These are phyloP conservation scores for Pristionchus maxplancki DNA, from an alignment of 2,888 invertebrate species.

Conservation along the genomic window DNA sequence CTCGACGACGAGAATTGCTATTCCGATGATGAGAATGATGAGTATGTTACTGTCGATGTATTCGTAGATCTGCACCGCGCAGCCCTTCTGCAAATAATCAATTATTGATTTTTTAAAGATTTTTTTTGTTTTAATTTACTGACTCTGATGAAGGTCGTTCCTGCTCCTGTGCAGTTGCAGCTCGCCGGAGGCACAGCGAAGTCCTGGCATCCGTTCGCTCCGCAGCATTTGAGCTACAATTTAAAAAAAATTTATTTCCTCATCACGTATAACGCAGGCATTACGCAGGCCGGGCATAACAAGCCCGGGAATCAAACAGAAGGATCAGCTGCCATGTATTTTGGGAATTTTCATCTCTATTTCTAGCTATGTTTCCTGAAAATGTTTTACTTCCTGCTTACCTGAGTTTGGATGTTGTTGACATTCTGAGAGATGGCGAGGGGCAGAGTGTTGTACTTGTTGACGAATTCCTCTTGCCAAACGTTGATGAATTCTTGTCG, in stretches of 20 bases:
- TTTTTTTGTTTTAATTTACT: not conserved
- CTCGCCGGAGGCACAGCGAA: constrained; percentile 57
- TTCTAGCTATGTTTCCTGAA: no score
- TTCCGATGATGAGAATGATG: constrained; percentile 60
- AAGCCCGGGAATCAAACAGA: no score
- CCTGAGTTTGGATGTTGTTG: constrained; percentile 62
- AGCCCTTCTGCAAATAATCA: constrained; percentile 59
- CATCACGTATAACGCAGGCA: no score
- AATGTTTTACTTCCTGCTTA: constrained; percentile 51
- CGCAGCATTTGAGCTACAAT: constrained; percentile 60
- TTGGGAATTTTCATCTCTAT: no score
- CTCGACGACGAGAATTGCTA: constrained; percentile 63
- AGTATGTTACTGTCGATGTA: constrained; percentile 58
- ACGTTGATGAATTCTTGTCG: constrained; percentile 55
- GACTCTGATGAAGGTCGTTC: not conserved
- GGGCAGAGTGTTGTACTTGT: constrained; percentile 57
- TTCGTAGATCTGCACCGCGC: constrained; percentile 58
- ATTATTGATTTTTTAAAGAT: not conserved
- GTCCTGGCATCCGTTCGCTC: constrained; percentile 64
- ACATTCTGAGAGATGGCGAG: constrained; percentile 52
- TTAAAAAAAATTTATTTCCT: not conserved
- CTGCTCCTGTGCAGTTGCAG: constrained; percentile 41
- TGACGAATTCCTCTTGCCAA: constrained; percentile 61
- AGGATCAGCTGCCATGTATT: no score
- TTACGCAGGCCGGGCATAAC: no score